A percentile compares a stretch with the other conserved stretches of the same genome.
Conservation (phyloP, 2,113 vertebrate species). For the Helogale parvula region DNA sequence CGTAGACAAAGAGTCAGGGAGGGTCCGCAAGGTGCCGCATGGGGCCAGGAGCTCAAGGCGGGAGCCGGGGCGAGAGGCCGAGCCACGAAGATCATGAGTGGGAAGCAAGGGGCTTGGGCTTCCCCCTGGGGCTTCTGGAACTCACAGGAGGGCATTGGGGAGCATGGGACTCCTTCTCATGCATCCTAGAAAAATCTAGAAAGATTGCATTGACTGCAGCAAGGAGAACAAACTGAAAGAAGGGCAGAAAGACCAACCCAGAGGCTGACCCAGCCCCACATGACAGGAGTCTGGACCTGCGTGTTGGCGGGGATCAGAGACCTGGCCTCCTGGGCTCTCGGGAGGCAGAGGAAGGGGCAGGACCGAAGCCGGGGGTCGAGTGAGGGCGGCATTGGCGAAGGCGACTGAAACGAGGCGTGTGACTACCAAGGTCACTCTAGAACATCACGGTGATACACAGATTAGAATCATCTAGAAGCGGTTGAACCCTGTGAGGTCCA, state of each 20-base stretch:
- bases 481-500: rapidly evolving
- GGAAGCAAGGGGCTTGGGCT: neutral
- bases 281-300: neutral
- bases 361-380: neutral
- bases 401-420: rapidly evolving
- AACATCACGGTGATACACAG: rapidly evolving
- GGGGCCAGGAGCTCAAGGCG: rapidly evolving
- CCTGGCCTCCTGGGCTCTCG: rapidly evolving
- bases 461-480: neutral
- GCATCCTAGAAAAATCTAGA: neutral
- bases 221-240: neutral
- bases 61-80: neutral
- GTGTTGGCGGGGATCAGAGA: rapidly evolving
- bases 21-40: too few relatives aligned
- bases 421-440: rapidly evolving
- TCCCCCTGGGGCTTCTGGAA: neutral
- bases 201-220: rapidly evolving
- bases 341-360: too few relatives aligned
- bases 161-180: neutral
- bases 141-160: neutral
- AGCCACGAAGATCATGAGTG: neutral
- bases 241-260: rapidly evolving
- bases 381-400: rapidly evolving
- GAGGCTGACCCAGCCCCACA: neutral
- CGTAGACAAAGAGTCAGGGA: rapidly evolving